These are phyloP conservation scores for Acanthisitta chloris DNA, from an alignment of 2,113 vertebrate genomes.

Conservation along the genomic window DNA sequence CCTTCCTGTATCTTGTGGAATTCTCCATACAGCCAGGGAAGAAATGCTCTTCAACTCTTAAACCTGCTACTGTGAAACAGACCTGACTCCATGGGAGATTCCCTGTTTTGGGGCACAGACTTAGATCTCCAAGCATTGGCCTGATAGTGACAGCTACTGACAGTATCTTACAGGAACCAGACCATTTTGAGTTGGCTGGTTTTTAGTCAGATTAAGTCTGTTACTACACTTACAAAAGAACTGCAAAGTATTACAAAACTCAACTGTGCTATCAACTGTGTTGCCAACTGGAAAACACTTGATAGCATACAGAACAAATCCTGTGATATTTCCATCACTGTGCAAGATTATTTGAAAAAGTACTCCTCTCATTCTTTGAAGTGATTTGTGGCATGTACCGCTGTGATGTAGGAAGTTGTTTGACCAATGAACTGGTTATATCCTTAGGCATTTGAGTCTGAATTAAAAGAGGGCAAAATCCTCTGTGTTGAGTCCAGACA, in stretches of 20 bases:
- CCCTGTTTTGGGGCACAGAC: not conserved
- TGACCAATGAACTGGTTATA: not conserved
- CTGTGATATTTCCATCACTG: not conserved
- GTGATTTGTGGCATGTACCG: not conserved
- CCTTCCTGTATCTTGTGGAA: not conserved
- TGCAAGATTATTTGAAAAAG: not conserved
- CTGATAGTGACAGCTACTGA: not conserved
- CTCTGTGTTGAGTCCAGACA: not conserved
- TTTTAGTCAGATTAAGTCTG: not conserved
- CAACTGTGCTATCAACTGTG: not conserved
- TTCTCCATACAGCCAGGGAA: not conserved
- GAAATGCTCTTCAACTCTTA: not conserved
- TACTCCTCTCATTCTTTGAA: not conserved
- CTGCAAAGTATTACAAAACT: not conserved
- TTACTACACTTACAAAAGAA: not conserved
- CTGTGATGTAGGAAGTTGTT: conserved; percentile 10
- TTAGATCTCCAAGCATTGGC: not conserved
- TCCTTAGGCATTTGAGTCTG: not conserved
- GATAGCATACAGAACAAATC: not conserved
- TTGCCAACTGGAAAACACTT: not conserved
- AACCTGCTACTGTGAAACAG: not conserved
- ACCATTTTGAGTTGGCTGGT: not conserved
- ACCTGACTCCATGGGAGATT: not conserved
- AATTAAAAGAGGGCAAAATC: conserved; percentile 28
- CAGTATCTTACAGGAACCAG: not conserved